Evolutionary conservation across 2,888 invertebrate genomes (phyloP).

Genomic region (Entomobrya multifasciata): DNA sequence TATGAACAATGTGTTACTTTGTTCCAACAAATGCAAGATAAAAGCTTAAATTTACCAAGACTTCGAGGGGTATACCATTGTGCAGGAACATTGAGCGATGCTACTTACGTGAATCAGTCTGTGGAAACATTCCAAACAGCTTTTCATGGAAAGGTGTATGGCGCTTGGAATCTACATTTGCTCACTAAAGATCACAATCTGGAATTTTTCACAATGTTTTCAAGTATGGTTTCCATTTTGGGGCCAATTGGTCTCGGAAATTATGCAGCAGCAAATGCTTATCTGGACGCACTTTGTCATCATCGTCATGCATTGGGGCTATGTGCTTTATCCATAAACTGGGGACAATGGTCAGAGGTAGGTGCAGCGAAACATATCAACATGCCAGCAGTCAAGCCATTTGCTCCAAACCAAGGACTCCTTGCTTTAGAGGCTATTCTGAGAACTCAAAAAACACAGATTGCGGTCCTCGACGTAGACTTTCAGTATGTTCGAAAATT

Average conservation of each 20-base stretch:
- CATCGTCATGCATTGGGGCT: conserved; percentile 62
- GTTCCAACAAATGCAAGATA: conserved; percentile 17
- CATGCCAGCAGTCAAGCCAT: conserved; percentile 64
- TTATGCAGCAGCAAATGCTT: conserved; percentile 68
- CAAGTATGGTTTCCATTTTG: conserved; percentile 63
- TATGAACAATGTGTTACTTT: conserved; percentile 60
- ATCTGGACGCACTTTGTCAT: conserved; percentile 67
- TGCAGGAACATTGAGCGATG: conserved; percentile 67
- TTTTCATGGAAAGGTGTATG: conserved; percentile 70
- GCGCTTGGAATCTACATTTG: conserved; percentile 70
- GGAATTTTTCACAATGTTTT: conserved; percentile 70
- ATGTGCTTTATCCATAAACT: conserved; percentile 62
- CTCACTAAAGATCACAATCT: conserved; percentile 52
- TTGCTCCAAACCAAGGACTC: conserved; percentile 57
- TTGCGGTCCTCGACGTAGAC: conserved; percentile 59
- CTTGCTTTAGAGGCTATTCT: conserved; percentile 60
- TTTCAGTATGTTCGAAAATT: conserved; percentile 36
- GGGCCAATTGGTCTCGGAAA: conserved; percentile 70
- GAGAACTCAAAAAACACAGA: conserved; percentile 60
- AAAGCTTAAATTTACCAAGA: conserved; percentile 56
- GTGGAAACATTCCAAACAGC: conserved; percentile 61
- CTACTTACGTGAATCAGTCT: conserved; percentile 61
- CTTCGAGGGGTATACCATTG: conserved; percentile 69
- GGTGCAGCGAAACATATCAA: conserved; percentile 63
- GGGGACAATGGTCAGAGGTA: conserved; percentile 70